phyloP scores from a whole-genome alignment of 2,888 invertebrate species.

The Orthosia incerta region DNA sequence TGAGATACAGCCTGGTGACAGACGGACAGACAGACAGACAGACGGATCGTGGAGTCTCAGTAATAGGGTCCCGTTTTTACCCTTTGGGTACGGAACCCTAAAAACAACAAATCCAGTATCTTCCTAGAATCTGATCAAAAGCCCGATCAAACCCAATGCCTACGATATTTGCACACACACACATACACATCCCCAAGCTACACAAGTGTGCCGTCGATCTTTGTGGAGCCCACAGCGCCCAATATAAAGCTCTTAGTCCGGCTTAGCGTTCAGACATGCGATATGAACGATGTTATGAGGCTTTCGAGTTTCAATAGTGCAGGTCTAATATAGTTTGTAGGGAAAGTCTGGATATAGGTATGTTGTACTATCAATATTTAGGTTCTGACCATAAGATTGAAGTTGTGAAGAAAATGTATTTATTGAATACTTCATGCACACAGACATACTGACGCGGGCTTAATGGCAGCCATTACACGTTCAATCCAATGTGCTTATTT shows the following conservation, averaged over 20 bases:
- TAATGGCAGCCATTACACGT: no score
- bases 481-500: no score
- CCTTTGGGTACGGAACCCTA: no score
- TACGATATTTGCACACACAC: constrained; percentile 17
- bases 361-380: background rate
- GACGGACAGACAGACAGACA: no score
- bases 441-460: no score
- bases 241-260: constrained; percentile 52
- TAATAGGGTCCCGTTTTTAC: no score
- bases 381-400: background rate
- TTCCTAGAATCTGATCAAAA: background rate
- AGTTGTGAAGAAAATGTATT: background rate
- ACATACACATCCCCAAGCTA: background rate
- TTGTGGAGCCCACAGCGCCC: constrained; percentile 28
- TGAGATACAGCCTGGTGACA: no score
- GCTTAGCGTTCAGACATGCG: constrained; percentile 50
- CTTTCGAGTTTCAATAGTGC: constrained; percentile 15
- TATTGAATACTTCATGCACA: no score
- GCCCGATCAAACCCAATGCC: background rate
- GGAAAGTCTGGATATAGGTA: background rate
- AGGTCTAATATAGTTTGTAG: background rate
- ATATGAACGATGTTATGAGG: constrained; percentile 43
- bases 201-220: constrained; percentile 30
- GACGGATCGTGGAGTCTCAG: no score
- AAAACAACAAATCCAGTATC: background rate